These are phyloP conservation scores for Spodoptera picta DNA, from an alignment of 2,888 invertebrate genomes.

Conservation along the genomic window DNA sequence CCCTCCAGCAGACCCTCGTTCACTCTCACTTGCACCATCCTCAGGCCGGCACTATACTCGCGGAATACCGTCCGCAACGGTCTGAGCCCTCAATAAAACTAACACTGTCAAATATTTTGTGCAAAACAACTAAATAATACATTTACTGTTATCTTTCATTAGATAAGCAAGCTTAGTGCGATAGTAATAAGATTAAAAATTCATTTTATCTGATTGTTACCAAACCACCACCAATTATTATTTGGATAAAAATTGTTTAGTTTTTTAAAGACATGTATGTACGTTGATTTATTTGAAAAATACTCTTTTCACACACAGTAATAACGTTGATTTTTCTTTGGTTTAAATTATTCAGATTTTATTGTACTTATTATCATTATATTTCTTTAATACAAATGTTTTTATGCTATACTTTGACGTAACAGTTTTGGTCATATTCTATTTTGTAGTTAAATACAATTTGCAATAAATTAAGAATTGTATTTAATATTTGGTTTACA, in stretches of 20 bases:
- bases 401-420: too few relatives aligned
- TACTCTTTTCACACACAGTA: not conserved
- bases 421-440: too few relatives aligned
- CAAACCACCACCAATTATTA: not conserved
- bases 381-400: too few relatives aligned
- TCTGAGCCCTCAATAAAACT: slow-evolving; percentile 1
- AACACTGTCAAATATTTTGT: not conserved
- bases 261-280: not conserved
- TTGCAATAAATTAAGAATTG: too few relatives aligned
- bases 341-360: too few relatives aligned
- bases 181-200: not conserved
- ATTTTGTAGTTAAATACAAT: too few relatives aligned
- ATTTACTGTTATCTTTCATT: not conserved
- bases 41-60: not conserved
- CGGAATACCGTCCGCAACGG: not conserved
- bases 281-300: not conserved
- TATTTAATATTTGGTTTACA: too few relatives aligned
- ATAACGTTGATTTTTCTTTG: not conserved
- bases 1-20: slow-evolving; percentile 69
- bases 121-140: too few relatives aligned
- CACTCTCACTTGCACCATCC: slow-evolving; percentile 58
- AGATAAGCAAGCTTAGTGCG: not conserved
- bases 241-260: too few relatives aligned
- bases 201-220: not conserved
- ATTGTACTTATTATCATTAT: too few relatives aligned